These are phyloP conservation scores for Drosophila suzukii DNA, from an alignment of 1,140 invertebrate genomes.

Conservation along the genomic window DNA sequence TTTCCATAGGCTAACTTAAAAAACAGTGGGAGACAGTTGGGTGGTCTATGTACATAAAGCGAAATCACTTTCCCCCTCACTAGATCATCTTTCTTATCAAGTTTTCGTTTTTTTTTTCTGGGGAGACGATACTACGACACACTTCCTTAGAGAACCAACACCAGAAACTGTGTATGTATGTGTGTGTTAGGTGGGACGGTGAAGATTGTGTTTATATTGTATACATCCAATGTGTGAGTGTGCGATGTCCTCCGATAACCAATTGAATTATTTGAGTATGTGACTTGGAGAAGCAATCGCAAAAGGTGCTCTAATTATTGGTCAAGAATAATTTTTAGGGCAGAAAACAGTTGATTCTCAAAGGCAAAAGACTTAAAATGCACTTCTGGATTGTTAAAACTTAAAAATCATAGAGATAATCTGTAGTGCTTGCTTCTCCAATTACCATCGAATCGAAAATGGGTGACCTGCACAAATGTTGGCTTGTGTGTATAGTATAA, in stretches of 20 bases:
- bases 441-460: neutral
- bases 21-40: slow-evolving; percentile 20
- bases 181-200: slow-evolving; percentile 13
- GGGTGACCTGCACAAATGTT: slow-evolving; percentile 18
- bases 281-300: slow-evolving; percentile 20
- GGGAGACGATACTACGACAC: slow-evolving; percentile 13
- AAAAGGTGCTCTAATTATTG: neutral
- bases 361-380: no score
- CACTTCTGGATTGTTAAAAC: no score
- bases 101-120: neutral
- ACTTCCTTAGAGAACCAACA: slow-evolving; percentile 39
- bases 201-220: slow-evolving; percentile 6
- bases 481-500: neutral
- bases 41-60: slow-evolving; percentile 23
- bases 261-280: slow-evolving; percentile 23
- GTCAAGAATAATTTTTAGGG: no score
- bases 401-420: no score
- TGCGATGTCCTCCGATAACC: slow-evolving; percentile 26
- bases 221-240: slow-evolving; percentile 10
- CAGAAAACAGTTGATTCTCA: no score
- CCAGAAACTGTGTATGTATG: slow-evolving; percentile 20
- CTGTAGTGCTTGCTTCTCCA: slow-evolving; percentile 2
- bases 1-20: slow-evolving; percentile 17
- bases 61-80: slow-evolving; percentile 4
- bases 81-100: neutral